Evolutionary conservation across 2,797 vertebrate species (phyloP).

Genomic region (Lepus townsendii): DNA sequence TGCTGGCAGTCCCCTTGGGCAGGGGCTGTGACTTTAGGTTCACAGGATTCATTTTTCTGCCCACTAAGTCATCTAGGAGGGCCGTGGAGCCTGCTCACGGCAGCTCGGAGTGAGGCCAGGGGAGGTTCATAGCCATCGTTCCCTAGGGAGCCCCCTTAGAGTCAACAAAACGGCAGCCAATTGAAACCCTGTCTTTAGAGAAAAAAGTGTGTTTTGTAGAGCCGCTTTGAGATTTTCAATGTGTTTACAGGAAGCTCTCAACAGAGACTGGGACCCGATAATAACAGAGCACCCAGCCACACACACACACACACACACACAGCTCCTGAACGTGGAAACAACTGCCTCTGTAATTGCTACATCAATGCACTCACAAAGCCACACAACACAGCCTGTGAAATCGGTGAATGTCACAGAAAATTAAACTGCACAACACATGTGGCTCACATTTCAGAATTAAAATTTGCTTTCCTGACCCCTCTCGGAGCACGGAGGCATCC

Average conservation of each 20-base stretch:
- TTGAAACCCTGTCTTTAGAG: slow-evolving; percentile 59
- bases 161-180: slow-evolving; percentile 67
- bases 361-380: neutral
- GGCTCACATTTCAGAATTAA: slow-evolving; percentile 28
- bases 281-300: slow-evolving; percentile 73
- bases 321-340: neutral
- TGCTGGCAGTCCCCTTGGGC: slow-evolving; percentile 61
- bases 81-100: neutral
- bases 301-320: neutral
- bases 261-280: slow-evolving; percentile 71
- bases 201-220: slow-evolving; percentile 45
- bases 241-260: slow-evolving; percentile 76
- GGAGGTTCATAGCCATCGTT: slow-evolving; percentile 63
- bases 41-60: slow-evolving; percentile 77
- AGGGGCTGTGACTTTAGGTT: slow-evolving; percentile 68
- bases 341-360: neutral
- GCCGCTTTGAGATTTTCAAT: slow-evolving; percentile 40
- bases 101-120: slow-evolving; percentile 70
- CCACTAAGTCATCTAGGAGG: slow-evolving; percentile 70
- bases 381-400: slow-evolving; percentile 5
- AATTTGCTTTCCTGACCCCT: neutral
- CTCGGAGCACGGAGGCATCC: neutral
- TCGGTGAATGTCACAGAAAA: neutral
- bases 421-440: neutral
- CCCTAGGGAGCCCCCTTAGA: slow-evolving; percentile 74